A percentile compares a stretch with the other conserved stretches of the same genome.
Conservation (phyloP, 30 jellyfish, hydroid and myxozoan genomes). For the Pelagia noctiluca region DNA sequence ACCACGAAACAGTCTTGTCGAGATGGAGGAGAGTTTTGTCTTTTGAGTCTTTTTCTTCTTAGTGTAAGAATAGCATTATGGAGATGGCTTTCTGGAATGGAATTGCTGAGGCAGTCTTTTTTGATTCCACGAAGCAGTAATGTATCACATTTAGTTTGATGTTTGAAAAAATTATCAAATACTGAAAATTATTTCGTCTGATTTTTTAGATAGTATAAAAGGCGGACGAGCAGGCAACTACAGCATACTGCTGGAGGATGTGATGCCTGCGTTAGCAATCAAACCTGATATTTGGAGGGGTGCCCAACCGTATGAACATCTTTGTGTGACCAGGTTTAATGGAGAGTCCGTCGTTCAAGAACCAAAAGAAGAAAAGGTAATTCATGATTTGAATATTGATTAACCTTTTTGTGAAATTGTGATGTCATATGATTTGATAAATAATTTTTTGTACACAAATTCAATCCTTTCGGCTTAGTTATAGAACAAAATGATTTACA, state of each 20-base stretch:
- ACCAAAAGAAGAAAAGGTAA: constrained; percentile 33
- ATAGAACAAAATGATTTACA: no score
- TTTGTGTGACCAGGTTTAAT: constrained; percentile 22
- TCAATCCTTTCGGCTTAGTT: no score
- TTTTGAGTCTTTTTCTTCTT: no score
- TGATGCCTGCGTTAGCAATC: constrained; percentile 19
- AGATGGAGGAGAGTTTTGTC: no score
- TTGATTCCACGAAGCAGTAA: no score
- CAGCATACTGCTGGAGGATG: constrained; percentile 58
- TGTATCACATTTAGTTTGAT: no score
- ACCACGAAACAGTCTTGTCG: no score
- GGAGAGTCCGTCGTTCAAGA: constrained; percentile 1
- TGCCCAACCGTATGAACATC: constrained; percentile 64
- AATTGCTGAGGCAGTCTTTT: neutral
- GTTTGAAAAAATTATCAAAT: no score
- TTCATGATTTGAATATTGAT: neutral
- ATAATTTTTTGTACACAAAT: no score
- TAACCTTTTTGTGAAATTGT: no score
- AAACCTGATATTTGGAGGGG: constrained; percentile 73
- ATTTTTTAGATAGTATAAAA: constrained; percentile 27
- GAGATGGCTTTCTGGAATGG: neutral
- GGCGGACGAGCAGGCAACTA: constrained; percentile 46
- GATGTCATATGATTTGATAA: no score
- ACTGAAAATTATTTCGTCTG: neutral
- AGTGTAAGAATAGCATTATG: no score